Evolutionary conservation across 2,888 invertebrate genomes (phyloP).

Genomic region (Ophion ellenae): DNA sequence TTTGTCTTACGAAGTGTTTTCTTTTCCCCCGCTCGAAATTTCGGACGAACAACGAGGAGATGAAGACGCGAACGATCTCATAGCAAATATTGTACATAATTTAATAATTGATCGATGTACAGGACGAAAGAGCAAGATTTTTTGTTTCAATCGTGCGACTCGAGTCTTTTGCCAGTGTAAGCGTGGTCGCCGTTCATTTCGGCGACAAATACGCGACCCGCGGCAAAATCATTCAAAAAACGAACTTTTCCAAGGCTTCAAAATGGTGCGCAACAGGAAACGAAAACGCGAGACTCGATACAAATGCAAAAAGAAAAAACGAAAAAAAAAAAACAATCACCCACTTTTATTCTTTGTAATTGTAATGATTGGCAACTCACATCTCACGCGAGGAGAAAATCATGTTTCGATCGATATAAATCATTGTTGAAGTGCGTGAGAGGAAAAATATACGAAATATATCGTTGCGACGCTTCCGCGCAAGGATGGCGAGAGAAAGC

Average conservation of each 20-base stretch:
- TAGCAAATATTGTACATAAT: slow-evolving; percentile 55
- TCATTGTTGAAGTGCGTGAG: slow-evolving; percentile 29
- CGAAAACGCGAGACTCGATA: not conserved
- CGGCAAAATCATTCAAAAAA: not conserved
- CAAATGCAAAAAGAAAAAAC: slow-evolving; percentile 1
- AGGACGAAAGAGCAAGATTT: slow-evolving; percentile 6
- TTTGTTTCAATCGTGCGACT: slow-evolving; percentile 1
- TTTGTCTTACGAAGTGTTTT: slow-evolving; percentile 40
- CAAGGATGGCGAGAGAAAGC: not conserved
- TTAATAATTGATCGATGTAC: slow-evolving; percentile 33
- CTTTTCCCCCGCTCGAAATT: not conserved
- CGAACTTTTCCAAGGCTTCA: not conserved
- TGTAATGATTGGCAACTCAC: slow-evolving; percentile 35
- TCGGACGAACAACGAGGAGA: slow-evolving; percentile 32
- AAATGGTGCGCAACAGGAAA: slow-evolving; percentile 17
- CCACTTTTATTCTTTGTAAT: slow-evolving; percentile 55
- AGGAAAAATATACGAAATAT: slow-evolving; percentile 3
- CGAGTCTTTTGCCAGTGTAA: not conserved
- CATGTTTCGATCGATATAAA: slow-evolving; percentile 41
- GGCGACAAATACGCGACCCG: slow-evolving; percentile 1
- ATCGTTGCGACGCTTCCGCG: slow-evolving; percentile 6
- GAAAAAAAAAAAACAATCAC: slow-evolving; percentile 34
- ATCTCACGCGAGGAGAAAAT: slow-evolving; percentile 28
- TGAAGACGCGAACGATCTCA: slow-evolving; percentile 57
- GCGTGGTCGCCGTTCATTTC: slow-evolving; percentile 29